Evolutionary conservation across 2,113 vertebrate genomes (phyloP).

Genomic region (Sceloporus undulatus): DNA sequence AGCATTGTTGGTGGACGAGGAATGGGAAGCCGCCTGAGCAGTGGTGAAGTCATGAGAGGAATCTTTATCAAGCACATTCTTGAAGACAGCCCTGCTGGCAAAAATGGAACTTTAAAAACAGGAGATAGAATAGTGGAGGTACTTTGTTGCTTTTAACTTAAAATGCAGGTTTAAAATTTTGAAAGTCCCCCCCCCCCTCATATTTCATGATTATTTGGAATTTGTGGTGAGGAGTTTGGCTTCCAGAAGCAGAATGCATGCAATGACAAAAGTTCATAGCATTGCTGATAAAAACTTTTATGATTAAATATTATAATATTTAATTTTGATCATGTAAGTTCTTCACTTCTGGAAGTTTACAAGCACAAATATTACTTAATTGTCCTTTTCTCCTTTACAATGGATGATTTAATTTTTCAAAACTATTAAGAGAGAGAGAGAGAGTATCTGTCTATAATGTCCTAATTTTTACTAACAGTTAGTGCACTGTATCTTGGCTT

Average conservation of each 20-base stretch:
- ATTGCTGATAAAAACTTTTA: neutral
- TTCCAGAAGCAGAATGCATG: neutral
- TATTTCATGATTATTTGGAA: neutral
- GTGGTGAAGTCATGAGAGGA: slow-evolving; percentile 96
- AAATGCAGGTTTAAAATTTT: neutral
- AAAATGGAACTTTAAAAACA: slow-evolving; percentile 92
- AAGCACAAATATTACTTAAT: neutral
- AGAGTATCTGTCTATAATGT: slow-evolving; percentile 36
- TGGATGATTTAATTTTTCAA: slow-evolving; percentile 38
- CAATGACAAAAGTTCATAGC: neutral
- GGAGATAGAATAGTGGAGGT: slow-evolving; percentile 98
- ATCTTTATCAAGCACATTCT: slow-evolving; percentile 99
- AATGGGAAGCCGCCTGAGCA: slow-evolving; percentile 97
- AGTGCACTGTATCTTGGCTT: slow-evolving; percentile 66
- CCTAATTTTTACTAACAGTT: slow-evolving; percentile 75
- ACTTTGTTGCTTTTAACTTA: slow-evolving; percentile 34
- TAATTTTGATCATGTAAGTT: neutral
- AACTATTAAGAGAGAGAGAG: slow-evolving; percentile 7
- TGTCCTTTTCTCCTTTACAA: slow-evolving; percentile 48
- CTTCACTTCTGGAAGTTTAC: neutral
- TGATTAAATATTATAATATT: neutral
- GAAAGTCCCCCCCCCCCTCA: neutral
- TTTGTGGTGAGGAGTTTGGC: neutral
- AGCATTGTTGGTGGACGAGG: slow-evolving; percentile 97
- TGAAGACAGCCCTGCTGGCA: slow-evolving; percentile 95